These are phyloP conservation scores for Caligus rogercresseyi DNA, from an alignment of 1,140 invertebrate species.

Conservation along the genomic window DNA sequence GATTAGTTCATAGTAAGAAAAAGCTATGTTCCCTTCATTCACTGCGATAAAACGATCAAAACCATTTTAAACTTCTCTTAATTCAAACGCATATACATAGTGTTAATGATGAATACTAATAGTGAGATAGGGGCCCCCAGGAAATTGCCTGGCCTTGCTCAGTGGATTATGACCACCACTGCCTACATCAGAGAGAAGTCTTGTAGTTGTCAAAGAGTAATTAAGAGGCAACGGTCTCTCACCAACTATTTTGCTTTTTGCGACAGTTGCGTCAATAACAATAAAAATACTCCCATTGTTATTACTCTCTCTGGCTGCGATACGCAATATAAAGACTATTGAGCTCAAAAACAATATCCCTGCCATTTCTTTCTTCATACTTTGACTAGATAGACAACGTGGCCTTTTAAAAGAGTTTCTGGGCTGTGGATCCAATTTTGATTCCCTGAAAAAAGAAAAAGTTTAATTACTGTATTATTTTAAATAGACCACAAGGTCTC, in stretches of 20 bases:
- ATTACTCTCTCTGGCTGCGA: no score
- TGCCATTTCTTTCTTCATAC: conserved; percentile 39
- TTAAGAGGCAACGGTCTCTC: neutral
- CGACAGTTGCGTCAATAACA: conserved; percentile 12
- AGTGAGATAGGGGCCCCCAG: no score
- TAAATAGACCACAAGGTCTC: neutral
- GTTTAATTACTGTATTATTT: conserved; percentile 22
- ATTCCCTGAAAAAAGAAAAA: conserved; percentile 32
- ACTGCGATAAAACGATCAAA: conserved; percentile 4
- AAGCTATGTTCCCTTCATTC: conserved; percentile 9
- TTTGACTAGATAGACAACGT: conserved; percentile 91
- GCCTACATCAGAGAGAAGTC: no score
- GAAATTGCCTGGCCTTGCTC: no score
- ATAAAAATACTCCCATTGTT: neutral
- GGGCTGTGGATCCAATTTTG: conserved; percentile 84
- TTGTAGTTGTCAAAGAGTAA: neutral
- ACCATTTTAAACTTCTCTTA: neutral
- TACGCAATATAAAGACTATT: no score
- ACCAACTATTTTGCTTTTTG: neutral
- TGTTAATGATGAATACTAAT: neutral
- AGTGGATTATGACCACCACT: no score
- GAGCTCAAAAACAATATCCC: neutral
- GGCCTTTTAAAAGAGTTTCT: conserved; percentile 75
- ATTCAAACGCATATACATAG: neutral
- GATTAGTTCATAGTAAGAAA: conserved; percentile 11